Evolutionary conservation across 2,113 vertebrate genomes (phyloP).

Genomic region (Mirza zaza): DNA sequence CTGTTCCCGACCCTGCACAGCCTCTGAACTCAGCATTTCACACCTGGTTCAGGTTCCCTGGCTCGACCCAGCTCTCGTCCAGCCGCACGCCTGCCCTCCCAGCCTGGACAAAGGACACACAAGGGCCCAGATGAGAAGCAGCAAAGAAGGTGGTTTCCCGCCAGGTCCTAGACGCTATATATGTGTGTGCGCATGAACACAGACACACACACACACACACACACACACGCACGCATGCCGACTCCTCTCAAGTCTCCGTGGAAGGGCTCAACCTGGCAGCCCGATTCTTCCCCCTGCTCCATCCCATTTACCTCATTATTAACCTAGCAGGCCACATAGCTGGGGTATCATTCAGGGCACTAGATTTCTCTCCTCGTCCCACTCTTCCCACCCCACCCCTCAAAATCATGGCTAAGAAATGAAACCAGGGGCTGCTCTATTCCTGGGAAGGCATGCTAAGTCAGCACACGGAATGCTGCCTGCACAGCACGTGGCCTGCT

Average conservation of each 20-base stretch:
- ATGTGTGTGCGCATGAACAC: fast-evolving
- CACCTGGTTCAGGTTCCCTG: not conserved
- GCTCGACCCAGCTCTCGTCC: not conserved
- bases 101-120: slow-evolving; percentile 42
- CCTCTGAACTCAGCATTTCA: slow-evolving; percentile 30
- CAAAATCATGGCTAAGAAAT: not conserved
- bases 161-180: not conserved
- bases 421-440: not conserved
- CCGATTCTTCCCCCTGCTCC: not conserved
- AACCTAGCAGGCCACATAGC: not conserved
- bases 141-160: not conserved
- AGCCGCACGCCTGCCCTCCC: fast-evolving
- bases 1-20: slow-evolving; percentile 27
- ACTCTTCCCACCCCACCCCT: not conserved
- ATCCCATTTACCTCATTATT: not conserved
- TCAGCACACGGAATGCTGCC: not conserved
- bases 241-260: not conserved
- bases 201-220: no score
- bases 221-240: no score
- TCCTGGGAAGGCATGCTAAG: not conserved
- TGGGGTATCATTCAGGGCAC: not conserved
- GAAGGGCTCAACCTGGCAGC: not conserved
- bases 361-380: not conserved
- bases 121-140: not conserved
- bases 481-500: not conserved